These are phyloP conservation scores for Tinea pellionella DNA, from an alignment of 2,888 invertebrate species.

Conservation along the genomic window DNA sequence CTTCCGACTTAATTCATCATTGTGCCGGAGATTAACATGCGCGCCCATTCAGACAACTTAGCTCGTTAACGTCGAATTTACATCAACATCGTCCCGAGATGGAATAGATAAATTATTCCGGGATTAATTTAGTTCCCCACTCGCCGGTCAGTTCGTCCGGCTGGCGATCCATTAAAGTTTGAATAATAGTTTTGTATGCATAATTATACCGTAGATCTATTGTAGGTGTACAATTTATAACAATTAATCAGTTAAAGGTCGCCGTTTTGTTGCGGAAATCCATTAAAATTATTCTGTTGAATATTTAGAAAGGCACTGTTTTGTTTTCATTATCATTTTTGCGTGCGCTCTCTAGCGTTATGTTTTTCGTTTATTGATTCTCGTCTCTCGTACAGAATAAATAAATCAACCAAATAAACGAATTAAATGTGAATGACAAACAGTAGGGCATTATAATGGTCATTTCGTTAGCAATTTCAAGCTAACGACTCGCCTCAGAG, in stretches of 20 bases:
- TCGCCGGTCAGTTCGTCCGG: conserved; percentile 20
- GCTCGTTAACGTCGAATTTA: conserved; percentile 43
- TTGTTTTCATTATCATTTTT: not conserved
- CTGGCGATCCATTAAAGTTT: conserved; percentile 22
- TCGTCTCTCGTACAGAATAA: not conserved
- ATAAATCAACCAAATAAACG: conserved; percentile 8
- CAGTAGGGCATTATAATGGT: conserved; percentile 1
- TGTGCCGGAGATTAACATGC: conserved; percentile 58
- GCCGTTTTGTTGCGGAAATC: not conserved
- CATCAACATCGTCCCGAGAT: conserved; percentile 35
- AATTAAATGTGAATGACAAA: conserved; percentile 11
- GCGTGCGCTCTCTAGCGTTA: not conserved
- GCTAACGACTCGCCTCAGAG: conserved; percentile 3
- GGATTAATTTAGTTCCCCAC: conserved; percentile 13
- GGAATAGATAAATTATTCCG: conserved; percentile 36
- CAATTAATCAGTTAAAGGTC: conserved; percentile 3
- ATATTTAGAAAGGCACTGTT: not conserved
- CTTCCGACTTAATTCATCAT: conserved; percentile 61
- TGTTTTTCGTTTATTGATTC: conserved; percentile 4
- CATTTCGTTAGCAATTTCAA: conserved; percentile 8
- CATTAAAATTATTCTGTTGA: conserved; percentile 4
- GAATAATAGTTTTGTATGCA: conserved; percentile 13
- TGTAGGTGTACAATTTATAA: conserved; percentile 3
- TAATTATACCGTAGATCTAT: conserved; percentile 9
- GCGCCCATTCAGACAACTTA: conserved; percentile 38